Percentiles rank a stretch among this genome's conserved stretches.
Evolutionary conservation across 92 coral and sea anemone species (phyloP).

Genomic region (Parazoanthus atlanticus): DNA sequence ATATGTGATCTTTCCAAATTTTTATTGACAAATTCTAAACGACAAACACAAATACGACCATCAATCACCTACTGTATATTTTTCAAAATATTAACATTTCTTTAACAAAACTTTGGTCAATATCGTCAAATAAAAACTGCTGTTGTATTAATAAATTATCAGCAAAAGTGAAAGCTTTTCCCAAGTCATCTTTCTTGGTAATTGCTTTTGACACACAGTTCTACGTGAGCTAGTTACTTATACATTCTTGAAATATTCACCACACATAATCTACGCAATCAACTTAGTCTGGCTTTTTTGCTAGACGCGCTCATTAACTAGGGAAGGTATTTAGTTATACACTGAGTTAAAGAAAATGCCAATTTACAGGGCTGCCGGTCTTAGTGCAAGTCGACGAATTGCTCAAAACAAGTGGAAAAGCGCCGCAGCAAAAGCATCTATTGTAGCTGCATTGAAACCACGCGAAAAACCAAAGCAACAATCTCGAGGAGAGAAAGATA

Average conservation of each 20-base stretch:
- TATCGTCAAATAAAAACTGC: not conserved
- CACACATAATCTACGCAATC: not conserved
- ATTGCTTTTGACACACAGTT: not conserved
- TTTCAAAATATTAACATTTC: too few relatives aligned
- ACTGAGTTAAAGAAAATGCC: not conserved
- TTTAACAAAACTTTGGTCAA: not conserved
- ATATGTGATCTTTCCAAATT: too few relatives aligned
- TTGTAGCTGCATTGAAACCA: not conserved
- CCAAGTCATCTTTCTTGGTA: not conserved
- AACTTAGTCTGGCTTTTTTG: not conserved
- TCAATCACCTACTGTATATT: too few relatives aligned
- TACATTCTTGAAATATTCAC: not conserved
- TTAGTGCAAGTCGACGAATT: not conserved
- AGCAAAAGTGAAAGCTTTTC: not conserved
- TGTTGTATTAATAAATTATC: too few relatives aligned
- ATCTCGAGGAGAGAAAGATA: not conserved
- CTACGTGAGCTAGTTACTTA: not conserved
- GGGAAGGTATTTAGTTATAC: too few relatives aligned
- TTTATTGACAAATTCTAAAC: too few relatives aligned
- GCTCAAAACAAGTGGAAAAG: constrained; percentile 10
- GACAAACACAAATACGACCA: too few relatives aligned
- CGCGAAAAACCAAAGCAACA: not conserved
- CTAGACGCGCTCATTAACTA: not conserved
- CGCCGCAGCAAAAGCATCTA: not conserved
- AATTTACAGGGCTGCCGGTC: constrained; percentile 15